These are phyloP conservation scores for Cancer borealis DNA, from an alignment of 2,888 invertebrate species.

Conservation along the genomic window DNA sequence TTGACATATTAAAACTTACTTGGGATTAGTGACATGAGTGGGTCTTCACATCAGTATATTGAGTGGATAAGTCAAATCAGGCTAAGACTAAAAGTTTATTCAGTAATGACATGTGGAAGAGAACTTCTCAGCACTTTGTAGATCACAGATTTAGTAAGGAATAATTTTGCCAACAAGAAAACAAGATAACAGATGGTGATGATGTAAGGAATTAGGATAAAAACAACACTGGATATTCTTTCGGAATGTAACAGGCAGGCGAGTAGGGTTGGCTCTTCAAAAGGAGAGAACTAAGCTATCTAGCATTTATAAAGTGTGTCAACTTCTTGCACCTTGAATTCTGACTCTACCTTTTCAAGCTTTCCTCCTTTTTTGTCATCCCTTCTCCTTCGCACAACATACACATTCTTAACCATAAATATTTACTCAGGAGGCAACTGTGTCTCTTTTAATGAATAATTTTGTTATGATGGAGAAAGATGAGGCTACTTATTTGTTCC, in stretches of 20 bases:
- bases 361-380: not conserved
- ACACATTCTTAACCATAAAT: not conserved
- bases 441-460: not conserved
- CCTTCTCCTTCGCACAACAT: not conserved
- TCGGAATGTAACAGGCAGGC: slow-evolving; percentile 69
- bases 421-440: not conserved
- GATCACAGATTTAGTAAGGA: slow-evolving; percentile 76
- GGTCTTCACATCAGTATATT: not conserved
- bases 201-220: slow-evolving; percentile 48
- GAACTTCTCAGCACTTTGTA: slow-evolving; percentile 76
- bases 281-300: slow-evolving; percentile 49
- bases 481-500: slow-evolving; percentile 51
- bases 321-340: not conserved
- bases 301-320: slow-evolving; percentile 38
- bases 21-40: no score
- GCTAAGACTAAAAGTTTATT: slow-evolving; percentile 73
- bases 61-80: not conserved
- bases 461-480: slow-evolving; percentile 50
- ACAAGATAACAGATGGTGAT: slow-evolving; percentile 57
- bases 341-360: not conserved
- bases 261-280: slow-evolving; percentile 53
- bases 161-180: slow-evolving; percentile 64
- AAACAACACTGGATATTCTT: slow-evolving; percentile 60
- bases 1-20: no score
- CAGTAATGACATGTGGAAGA: slow-evolving; percentile 76